Conservation (phyloP, 2,113 vertebrate genomes). For the Pycnonotus jocosus region DNA sequence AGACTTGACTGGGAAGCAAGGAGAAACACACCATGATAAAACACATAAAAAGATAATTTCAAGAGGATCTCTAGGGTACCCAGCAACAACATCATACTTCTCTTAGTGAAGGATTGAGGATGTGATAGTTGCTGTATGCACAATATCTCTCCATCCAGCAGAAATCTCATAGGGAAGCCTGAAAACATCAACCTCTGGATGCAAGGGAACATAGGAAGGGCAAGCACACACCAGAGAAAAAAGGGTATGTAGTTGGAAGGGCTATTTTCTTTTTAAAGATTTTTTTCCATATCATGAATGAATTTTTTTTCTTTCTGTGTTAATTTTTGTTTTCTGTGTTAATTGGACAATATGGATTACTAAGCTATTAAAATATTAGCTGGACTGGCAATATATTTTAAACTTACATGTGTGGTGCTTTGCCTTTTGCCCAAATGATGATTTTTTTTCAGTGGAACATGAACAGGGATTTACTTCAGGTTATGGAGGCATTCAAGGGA, state of each 20-base stretch:
- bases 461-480: background rate
- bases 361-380: background rate
- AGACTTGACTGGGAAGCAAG: background rate
- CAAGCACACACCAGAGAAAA: background rate
- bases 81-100: background rate
- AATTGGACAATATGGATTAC: background rate
- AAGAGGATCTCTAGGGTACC: background rate
- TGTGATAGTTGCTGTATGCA: background rate
- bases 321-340: background rate
- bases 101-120: background rate
- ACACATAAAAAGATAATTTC: background rate
- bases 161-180: background rate
- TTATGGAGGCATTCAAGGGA: background rate
- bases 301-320: background rate
- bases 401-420: background rate
- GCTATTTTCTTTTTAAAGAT: background rate
- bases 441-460: background rate
- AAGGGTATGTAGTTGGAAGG: fast-evolving
- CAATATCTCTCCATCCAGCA: fast-evolving
- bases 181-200: background rate
- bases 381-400: background rate
- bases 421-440: background rate
- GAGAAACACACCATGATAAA: background rate
- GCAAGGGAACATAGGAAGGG: background rate
- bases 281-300: background rate